Base-by-base conservation (phyloP, 2,797 vertebrate species). In the Lophius americanus region DNA sequence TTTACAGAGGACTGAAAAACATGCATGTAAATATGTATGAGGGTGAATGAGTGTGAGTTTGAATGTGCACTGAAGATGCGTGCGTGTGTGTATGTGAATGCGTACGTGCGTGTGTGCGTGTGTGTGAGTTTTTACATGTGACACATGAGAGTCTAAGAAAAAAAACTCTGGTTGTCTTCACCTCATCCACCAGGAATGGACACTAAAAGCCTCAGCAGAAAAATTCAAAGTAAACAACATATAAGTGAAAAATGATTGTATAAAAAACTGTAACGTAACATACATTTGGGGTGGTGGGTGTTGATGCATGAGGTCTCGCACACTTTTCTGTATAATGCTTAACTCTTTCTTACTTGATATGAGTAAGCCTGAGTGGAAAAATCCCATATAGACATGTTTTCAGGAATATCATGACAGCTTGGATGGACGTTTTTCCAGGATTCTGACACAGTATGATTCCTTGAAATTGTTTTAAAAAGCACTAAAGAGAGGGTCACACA, bases 1-100 rank as follows among this genome's bases (percentile, higher is more conserved):
- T 82, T 75, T 46, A 61, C 33, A 75, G 60, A 52, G 55, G 60
- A 55, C 49, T 48, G 7, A 76, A 76, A 78, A 48, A 74, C 35
- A 42, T 71, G 73, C 35, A 46, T 60, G 55, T 9, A 23, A 23
- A 23, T 23, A 47, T 64, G 68, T 59, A 33, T 44, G 48, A 51
- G 46, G 51, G 64, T 70, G 63, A 53, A 44, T 46, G 65, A 50
- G 51, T 43, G 73, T 53, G 41, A 23, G 23, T 23, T 23, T 64
- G 68, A 23, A 51, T 56, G 35, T 44, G 43, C 35, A 37, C 11
- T 37, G 48, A 38, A 42, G 42, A 41, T 57, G 38, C 60, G 56
- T 39, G 12, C 46, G 60, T 62, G 14, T 48, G 59, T 46, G 5
- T 32, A 38, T 51, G 60, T n/a, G 23, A 4, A 14, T n/a, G 4